A percentile compares a stretch with the other conserved stretches of the same genome.
Conservation (phyloP, 2,113 vertebrate genomes). For the Gallinago media region DNA sequence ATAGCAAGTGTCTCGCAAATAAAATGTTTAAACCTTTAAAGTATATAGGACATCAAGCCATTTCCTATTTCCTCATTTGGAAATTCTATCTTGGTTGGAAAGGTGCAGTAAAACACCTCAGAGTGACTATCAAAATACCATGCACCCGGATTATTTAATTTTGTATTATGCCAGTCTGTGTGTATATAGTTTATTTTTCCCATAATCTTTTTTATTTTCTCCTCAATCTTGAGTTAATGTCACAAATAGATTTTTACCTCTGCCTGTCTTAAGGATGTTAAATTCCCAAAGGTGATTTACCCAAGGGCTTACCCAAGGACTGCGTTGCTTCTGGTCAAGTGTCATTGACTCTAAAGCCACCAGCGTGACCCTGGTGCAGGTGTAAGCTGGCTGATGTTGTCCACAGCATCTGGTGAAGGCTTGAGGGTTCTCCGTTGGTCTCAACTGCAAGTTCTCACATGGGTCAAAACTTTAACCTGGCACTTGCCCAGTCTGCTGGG, state of each 20-base stretch:
- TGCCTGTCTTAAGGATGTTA: neutral
- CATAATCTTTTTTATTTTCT: neutral
- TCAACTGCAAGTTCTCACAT: fast-evolving
- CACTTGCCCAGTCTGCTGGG: neutral
- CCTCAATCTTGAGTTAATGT: neutral
- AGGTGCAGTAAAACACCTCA: neutral
- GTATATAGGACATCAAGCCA: neutral
- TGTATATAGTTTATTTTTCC: neutral
- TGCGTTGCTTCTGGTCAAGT: fast-evolving
- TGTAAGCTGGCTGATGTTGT: neutral
- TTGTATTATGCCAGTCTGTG: neutral
- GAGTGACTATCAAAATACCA: neutral
- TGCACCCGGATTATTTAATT: neutral
- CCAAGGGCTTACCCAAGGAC: neutral
- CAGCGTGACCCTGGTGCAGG: too few relatives aligned
- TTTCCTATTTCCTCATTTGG: neutral
- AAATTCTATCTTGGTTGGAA: neutral
- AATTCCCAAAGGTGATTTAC: neutral
- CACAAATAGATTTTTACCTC: neutral
- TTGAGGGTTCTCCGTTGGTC: neutral
- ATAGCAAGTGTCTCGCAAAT: neutral
- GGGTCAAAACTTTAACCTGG: neutral
- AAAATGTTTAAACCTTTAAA: neutral
- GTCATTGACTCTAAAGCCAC: neutral
- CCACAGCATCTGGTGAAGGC: neutral